Evolutionary conservation across 2,888 invertebrate genomes (phyloP).

Genomic region (Andricus quercusramuli): DNA sequence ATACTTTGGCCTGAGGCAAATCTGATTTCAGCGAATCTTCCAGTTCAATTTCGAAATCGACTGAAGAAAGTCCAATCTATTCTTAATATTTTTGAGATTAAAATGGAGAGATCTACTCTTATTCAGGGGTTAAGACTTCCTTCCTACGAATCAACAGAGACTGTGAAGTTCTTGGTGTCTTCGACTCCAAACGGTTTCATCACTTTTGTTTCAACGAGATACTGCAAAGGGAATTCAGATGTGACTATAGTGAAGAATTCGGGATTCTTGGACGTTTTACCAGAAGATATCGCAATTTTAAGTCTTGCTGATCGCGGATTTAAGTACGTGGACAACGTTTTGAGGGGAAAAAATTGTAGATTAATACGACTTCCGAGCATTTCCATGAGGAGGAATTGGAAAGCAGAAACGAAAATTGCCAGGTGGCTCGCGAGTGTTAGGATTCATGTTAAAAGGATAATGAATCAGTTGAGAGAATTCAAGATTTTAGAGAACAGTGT

Average conservation of each 20-base stretch:
- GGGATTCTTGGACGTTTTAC: not conserved
- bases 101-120: not conserved
- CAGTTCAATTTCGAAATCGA: not conserved
- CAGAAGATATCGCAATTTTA: not conserved
- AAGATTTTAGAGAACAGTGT: constrained; percentile 14
- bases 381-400: not conserved
- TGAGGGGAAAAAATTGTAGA: constrained; percentile 18
- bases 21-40: not conserved
- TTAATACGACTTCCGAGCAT: constrained; percentile 39
- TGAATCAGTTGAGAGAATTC: not conserved
- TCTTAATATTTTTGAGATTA: not conserved
- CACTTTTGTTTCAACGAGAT: not conserved
- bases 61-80: not conserved
- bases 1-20: not conserved
- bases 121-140: not conserved
- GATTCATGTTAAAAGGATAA: not conserved
- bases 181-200: not conserved
- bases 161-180: not conserved
- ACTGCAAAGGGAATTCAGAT: not conserved
- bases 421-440: not conserved
- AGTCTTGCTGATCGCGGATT: constrained; percentile 46
- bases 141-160: not conserved
- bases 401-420: not conserved
- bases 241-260: not conserved
- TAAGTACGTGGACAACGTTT: constrained; percentile 41